A percentile compares a stretch with the other conserved stretches of the same genome.
These are phyloP conservation scores for Megamerina dolium DNA, from an alignment of 2,888 invertebrate species.

Conservation along the genomic window DNA sequence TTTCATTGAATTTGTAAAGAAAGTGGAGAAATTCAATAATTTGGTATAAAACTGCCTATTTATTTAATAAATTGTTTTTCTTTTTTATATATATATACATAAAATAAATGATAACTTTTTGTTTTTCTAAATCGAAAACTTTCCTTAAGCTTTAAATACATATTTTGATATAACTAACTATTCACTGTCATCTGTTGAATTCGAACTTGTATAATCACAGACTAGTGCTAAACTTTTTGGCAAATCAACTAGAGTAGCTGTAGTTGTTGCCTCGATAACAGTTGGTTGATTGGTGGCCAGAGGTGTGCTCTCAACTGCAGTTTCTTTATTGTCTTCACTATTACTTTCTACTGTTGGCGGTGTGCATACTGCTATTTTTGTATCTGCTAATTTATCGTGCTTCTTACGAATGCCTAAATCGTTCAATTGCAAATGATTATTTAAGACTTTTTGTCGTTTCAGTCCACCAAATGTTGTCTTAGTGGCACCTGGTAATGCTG, in stretches of 20 bases:
- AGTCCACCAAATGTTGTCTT: conserved; percentile 53
- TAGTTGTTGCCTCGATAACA: neutral
- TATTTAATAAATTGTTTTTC: no score
- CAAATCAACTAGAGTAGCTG: conserved; percentile 17
- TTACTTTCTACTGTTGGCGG: neutral
- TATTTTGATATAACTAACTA: no score
- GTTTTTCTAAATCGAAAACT: no score
- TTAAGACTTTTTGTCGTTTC: conserved; percentile 54
- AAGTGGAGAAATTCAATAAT: conserved; percentile 37
- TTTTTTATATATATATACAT: no score
- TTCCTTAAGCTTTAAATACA: conserved; percentile 9
- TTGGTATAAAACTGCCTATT: no score
- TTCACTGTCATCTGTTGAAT: conserved; percentile 21
- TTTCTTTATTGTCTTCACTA: neutral
- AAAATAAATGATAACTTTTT: no score
- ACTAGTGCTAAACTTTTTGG: conserved; percentile 31
- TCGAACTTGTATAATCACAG: conserved; percentile 31
- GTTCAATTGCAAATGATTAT: conserved; percentile 30
- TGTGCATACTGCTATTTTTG: neutral
- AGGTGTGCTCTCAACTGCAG: neutral
- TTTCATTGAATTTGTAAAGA: conserved; percentile 57
- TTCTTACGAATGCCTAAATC: conserved; percentile 44
- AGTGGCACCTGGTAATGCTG: conserved; percentile 55
- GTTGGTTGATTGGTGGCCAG: neutral
- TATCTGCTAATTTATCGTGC: conserved; percentile 1